Percentiles rank a stretch among this genome's conserved stretches.
Conservation (phyloP, 2,888 invertebrate genomes). For the Calameuta filiformis region DNA sequence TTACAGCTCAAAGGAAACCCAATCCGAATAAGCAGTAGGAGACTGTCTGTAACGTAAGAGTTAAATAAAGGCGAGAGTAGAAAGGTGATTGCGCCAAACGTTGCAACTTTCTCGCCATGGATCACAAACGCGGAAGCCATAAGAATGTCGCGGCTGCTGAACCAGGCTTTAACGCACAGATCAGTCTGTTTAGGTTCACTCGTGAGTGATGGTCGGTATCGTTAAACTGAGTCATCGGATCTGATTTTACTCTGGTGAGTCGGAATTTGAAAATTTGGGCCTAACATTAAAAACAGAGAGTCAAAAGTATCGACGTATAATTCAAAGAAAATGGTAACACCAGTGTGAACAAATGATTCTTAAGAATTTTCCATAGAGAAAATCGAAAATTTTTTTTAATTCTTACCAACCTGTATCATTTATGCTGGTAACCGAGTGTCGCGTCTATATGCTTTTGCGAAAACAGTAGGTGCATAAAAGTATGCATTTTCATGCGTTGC, state of each 20-base stretch:
- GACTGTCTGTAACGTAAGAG: neutral
- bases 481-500: neutral
- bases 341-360: neutral
- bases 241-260: neutral
- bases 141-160: neutral
- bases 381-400: neutral
- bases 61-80: conserved; percentile 1
- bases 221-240: neutral
- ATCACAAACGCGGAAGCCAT: conserved; percentile 38
- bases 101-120: conserved; percentile 43
- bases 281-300: neutral
- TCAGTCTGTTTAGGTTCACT: neutral
- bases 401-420: neutral
- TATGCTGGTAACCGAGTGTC: neutral
- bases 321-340: neutral
- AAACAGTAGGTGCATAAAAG: neutral
- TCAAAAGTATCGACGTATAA: neutral
- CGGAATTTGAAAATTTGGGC: neutral
- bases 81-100: conserved; percentile 14
- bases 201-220: neutral
- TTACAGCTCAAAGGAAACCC: neutral
- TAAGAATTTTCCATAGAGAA: neutral
- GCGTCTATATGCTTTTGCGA: neutral
- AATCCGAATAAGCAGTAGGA: neutral
- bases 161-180: neutral